Evolutionary conservation across 2,113 vertebrate genomes (phyloP), one percentile per base, ranked within the genome.

Genomic region (Dinomys branickii): DNA sequence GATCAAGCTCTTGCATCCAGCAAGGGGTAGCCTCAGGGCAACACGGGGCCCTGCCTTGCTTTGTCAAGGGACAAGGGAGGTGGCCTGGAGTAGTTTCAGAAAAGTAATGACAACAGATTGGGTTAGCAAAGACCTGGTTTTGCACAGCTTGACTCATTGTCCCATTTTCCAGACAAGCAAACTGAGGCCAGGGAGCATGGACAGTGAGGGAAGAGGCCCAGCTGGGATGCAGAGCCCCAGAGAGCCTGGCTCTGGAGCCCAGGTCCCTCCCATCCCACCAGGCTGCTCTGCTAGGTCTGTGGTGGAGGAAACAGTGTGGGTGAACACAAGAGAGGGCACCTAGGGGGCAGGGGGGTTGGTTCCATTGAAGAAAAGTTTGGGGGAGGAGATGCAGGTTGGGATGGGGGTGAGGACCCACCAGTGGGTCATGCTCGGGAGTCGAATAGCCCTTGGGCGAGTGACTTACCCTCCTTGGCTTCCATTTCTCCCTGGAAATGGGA

Each of bases 211-310:
- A 93, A 41, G 52, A 7, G 52, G 38, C 38, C 20, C 1, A 17
- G 77, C 47, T 3, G 9, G 67, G 71, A 38, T 44, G 38, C 54
- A 2, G 20, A 58, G 13, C n/a, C 8, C 26, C 13, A 0, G 9
- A 17, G 1, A 47, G 28, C 35, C 58, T 26, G n/a, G 58, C 13
- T 65, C 41, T 6, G 5, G 71, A 47, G 63, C 12, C 63, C 41
- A 7, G 7, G 33, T 13, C 33, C 24, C 1, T 0, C 16, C 13
- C 28, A 14, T 14, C 3, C 13, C 0, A 5, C 38, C 17, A n/a
- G 33, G 47, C 24, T 67, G 33, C 54, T 35, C 35, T 5, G 17
- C 22, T 14, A 41, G 26, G 35, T 38, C 67, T 81, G 26, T 19
- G 61, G 16, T 3, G n/a, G 81, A 90, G 28, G 22, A 33, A 3